A percentile compares a stretch with the other conserved stretches of the same genome.
Evolutionary conservation across 2,888 invertebrate species (phyloP).

Genomic region (Nomada fabriciana): DNA sequence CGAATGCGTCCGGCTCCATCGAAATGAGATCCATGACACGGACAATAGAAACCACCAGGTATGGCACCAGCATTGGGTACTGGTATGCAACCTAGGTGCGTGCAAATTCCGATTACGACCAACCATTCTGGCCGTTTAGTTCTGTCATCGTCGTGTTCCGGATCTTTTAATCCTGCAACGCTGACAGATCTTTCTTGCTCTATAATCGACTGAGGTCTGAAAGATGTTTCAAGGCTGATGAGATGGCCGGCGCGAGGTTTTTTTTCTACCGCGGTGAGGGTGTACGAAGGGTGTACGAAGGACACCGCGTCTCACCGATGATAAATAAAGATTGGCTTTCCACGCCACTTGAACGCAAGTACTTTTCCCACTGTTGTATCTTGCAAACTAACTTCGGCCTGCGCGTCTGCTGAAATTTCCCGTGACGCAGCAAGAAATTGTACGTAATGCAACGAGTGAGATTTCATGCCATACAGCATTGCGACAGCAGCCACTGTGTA

Average conservation of each 20-base stretch:
- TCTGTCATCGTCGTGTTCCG: constrained; percentile 89
- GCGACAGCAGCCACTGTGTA: constrained; percentile 85
- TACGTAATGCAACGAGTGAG: constrained; percentile 86
- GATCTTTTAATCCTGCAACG: constrained; percentile 88
- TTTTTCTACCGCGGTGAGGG: too few species aligned
- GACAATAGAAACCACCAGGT: constrained; percentile 91
- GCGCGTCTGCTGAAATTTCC: constrained; percentile 91
- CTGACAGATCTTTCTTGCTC: constrained; percentile 87
- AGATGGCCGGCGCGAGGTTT: too few species aligned
- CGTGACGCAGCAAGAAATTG: constrained; percentile 88
- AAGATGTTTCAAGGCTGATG: not conserved
- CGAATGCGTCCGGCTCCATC: constrained; percentile 91
- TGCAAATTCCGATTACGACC: constrained; percentile 92
- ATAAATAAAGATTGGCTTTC: constrained; percentile 92
- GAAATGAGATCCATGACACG: constrained; percentile 94
- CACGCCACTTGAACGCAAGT: constrained; percentile 91
- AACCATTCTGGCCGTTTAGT: constrained; percentile 90
- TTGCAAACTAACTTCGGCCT: constrained; percentile 90
- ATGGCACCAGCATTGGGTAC: constrained; percentile 89
- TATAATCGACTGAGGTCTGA: constrained; percentile 88
- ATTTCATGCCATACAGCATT: constrained; percentile 88
- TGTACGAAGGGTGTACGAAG: too few species aligned
- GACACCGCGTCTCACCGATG: constrained; percentile 85
- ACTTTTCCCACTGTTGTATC: constrained; percentile 89
- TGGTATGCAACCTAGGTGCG: constrained; percentile 94